Conservation (phyloP, 2,797 vertebrate genomes). For the Nasua narica region DNA sequence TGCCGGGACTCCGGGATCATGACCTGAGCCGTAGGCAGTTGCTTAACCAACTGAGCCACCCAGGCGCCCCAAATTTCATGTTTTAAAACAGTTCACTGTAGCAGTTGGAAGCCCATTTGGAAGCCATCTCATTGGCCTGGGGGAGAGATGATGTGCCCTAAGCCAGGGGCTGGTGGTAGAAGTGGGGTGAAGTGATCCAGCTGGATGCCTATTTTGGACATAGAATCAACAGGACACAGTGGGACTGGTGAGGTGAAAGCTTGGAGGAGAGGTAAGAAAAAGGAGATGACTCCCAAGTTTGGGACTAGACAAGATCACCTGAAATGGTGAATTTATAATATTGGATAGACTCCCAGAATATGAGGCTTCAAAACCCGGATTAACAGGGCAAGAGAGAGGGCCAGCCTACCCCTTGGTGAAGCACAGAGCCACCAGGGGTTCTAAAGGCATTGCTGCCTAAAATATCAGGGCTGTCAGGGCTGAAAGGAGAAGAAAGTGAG, state of each 20-base stretch:
- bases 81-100: neutral
- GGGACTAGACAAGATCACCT: neutral
- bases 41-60: too few species aligned
- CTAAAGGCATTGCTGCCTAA: neutral
- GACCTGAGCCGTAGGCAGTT: too few species aligned
- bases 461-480: neutral
- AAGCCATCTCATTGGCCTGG: neutral
- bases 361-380: neutral
- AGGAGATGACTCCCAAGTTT: neutral
- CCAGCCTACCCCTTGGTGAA: neutral
- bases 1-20: too few species aligned
- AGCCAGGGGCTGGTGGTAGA: neutral
- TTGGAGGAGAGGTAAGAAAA: neutral
- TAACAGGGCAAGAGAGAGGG: neutral
- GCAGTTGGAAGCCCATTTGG: neutral
- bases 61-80: neutral
- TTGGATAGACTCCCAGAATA: neutral
- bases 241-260: neutral
- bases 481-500: neutral
- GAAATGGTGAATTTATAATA: neutral
- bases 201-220: neutral
- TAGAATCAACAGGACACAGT: neutral
- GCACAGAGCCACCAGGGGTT: neutral
- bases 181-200: rapidly evolving
- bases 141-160: neutral